Evolutionary conservation across 2,113 vertebrate genomes (phyloP).

Genomic region (Brachirus orientalis): DNA sequence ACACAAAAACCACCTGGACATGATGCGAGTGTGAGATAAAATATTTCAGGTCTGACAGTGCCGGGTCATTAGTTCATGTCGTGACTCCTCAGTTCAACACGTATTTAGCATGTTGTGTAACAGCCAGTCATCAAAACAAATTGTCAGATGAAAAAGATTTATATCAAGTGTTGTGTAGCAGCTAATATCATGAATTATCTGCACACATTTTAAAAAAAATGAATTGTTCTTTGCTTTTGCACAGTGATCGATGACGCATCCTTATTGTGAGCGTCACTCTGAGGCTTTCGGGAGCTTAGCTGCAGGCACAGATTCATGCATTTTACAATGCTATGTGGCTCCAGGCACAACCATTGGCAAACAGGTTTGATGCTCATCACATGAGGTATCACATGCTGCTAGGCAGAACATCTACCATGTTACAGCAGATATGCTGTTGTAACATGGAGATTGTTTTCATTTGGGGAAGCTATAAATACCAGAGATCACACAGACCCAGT

Average conservation of each 20-base stretch:
- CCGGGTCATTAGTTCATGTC: constrained; percentile 11
- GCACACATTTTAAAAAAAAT: constrained; percentile 8
- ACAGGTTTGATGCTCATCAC: constrained; percentile 66
- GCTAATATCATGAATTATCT: constrained; percentile 14
- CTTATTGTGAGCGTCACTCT: constrained; percentile 34
- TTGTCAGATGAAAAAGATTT: neutral
- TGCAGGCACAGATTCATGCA: constrained; percentile 48
- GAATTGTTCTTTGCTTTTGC: constrained; percentile 27
- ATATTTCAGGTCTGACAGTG: constrained; percentile 30
- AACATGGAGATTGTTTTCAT: constrained; percentile 64
- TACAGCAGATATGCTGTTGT: constrained; percentile 52
- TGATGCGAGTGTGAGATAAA: constrained; percentile 27
- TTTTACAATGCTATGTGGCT: constrained; percentile 55
- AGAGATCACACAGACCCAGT: constrained; percentile 47
- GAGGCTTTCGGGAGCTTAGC: constrained; percentile 44
- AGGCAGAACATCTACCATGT: constrained; percentile 66
- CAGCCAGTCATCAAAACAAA: constrained; percentile 14
- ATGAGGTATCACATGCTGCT: constrained; percentile 74
- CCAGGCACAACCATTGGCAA: constrained; percentile 56
- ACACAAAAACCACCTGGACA: constrained; percentile 50
- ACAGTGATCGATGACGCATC: constrained; percentile 45
- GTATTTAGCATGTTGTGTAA: neutral
- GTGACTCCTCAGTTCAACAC: neutral
- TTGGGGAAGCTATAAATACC: constrained; percentile 64
- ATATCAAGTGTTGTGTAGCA: neutral